A percentile compares a stretch with the other conserved stretches of the same genome.
These are phyloP conservation scores for Etheostoma spectabile DNA, from an alignment of 2,113 vertebrate genomes.

Conservation along the genomic window DNA sequence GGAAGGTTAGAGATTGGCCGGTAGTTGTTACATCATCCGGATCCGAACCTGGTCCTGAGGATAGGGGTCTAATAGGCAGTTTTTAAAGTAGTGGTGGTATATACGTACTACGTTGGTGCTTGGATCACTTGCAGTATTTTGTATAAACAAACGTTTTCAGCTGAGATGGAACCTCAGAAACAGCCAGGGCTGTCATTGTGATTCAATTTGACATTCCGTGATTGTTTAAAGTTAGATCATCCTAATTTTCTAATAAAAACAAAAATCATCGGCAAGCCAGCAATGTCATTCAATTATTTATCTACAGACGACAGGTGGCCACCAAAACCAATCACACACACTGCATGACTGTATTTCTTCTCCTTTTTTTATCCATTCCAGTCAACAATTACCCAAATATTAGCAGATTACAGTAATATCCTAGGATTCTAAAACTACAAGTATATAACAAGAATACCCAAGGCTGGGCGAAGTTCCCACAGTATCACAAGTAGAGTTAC, in stretches of 20 bases:
- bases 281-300: neutral
- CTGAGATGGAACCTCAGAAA: neutral
- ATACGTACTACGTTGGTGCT: too few relatives aligned
- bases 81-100: too few relatives aligned
- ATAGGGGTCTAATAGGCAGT: too few relatives aligned
- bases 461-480: conserved; percentile 14
- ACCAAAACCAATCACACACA: neutral
- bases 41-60: too few relatives aligned
- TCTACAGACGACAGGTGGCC: neutral
- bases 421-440: conserved; percentile 72
- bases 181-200: neutral
- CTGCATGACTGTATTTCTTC: neutral
- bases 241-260: neutral
- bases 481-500: conserved; percentile 36
- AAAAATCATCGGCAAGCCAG: neutral
- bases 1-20: too few relatives aligned
- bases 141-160: neutral
- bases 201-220: neutral
- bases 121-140: neutral
- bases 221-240: too few relatives aligned
- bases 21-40: too few relatives aligned
- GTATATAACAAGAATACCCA: neutral
- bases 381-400: neutral
- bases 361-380: neutral
- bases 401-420: neutral